phyloP scores from a whole-genome alignment of 92 coral and sea anemone species.

The Palythoa caribaeorum region DNA sequence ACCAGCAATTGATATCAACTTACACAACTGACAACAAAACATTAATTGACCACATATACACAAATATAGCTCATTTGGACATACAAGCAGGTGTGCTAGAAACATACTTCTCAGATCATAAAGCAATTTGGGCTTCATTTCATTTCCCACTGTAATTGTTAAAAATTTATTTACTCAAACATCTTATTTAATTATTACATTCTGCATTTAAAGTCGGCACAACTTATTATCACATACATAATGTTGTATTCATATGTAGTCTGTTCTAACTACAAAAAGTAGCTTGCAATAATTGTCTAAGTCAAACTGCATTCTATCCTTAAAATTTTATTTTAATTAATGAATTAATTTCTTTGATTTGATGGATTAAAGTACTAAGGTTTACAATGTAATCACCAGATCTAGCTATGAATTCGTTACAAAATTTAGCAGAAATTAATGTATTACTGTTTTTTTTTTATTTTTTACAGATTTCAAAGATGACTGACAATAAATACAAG shows the following conservation, averaged over 20 bases:
- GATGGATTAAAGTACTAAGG: not conserved
- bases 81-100: slow-evolving; percentile 24
- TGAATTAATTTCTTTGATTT: slow-evolving; percentile 1
- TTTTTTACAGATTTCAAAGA: slow-evolving; percentile 6
- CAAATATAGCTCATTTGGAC: slow-evolving; percentile 9
- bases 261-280: slow-evolving; percentile 6
- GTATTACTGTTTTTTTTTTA: not conserved
- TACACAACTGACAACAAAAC: slow-evolving; percentile 24
- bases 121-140: slow-evolving; percentile 30
- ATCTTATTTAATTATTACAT: not conserved
- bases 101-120: slow-evolving; percentile 15
- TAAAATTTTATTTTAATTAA: not conserved
- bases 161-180: slow-evolving; percentile 5
- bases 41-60: slow-evolving; percentile 17
- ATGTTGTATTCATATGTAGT: slow-evolving; percentile 1
- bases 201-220: not conserved
- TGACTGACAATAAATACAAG: slow-evolving; percentile 7
- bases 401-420: not conserved
- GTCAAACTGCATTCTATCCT: not conserved
- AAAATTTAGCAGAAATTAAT: not conserved
- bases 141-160: slow-evolving; percentile 23
- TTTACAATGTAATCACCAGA: slow-evolving; percentile 1
- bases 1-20: slow-evolving; percentile 16
- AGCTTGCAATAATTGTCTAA: not conserved
- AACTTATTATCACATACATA: not conserved